A percentile compares a stretch with the other conserved stretches of the same genome.
phyloP scores from a whole-genome alignment of 1,140 invertebrate species.

The Orchestia grillus region DNA sequence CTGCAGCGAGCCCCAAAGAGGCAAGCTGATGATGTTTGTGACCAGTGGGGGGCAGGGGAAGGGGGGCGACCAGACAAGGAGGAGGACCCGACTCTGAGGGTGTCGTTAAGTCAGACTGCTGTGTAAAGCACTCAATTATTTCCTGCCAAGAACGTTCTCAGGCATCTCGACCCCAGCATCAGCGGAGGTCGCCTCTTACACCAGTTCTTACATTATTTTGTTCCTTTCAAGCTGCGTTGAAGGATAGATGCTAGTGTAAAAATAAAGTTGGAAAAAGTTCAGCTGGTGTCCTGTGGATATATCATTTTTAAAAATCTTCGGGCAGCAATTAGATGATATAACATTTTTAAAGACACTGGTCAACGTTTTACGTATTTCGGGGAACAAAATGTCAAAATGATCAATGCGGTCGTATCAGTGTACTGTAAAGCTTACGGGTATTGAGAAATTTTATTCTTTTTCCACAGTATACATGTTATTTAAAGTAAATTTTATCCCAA shows the following conservation, averaged over 20 bases:
- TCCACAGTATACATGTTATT: too few relatives aligned
- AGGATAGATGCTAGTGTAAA: neutral
- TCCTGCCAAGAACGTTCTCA: neutral
- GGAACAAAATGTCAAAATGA: too few relatives aligned
- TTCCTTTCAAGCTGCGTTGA: neutral
- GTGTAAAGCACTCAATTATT: neutral
- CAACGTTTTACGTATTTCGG: too few relatives aligned
- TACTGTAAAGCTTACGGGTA: too few relatives aligned
- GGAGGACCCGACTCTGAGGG: neutral
- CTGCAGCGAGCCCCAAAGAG: neutral
- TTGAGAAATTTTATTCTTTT: too few relatives aligned
- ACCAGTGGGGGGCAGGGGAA: neutral
- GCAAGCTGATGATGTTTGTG: too few relatives aligned
- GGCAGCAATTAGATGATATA: too few relatives aligned
- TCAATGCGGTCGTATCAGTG: too few relatives aligned
- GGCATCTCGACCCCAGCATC: neutral
- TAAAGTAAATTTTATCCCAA: too few relatives aligned
- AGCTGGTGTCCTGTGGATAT: neutral
- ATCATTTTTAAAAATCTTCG: too few relatives aligned
- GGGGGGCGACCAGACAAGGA: neutral
- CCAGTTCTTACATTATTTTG: neutral
- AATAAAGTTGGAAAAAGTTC: neutral
- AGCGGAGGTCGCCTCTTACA: too few relatives aligned
- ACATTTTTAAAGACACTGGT: too few relatives aligned
- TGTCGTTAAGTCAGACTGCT: neutral